Evolutionary conservation across 1,140 invertebrate genomes (phyloP), one percentile per base, ranked within the genome.

Genomic region (Lithobius niger): DNA sequence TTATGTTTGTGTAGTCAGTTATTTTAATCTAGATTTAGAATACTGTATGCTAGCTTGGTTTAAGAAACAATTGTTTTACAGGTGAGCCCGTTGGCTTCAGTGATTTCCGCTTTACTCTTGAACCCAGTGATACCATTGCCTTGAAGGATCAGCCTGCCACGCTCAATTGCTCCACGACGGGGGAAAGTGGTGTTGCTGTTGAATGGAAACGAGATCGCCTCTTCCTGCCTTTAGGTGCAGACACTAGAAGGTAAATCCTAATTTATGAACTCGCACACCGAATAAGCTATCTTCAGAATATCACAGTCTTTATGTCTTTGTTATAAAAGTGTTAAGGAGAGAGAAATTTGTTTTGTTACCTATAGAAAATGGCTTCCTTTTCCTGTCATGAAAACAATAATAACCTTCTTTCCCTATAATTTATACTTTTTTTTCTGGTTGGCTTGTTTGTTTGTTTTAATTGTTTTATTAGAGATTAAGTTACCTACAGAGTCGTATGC

Each of bases 181-280:
- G 60, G 36, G 64, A 59, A 54, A 44, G 59, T 1, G 48, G 42
- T 13, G 57, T 62, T 27, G 53, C 42, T n/a, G 70, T 71, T 49
- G 56, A 62, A 4, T 74, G 73, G 73, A 68, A 67, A 45, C 67
- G 66, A 56, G 70, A 74, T 61, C 65, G 66, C 2, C 50, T 64
- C 15, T 40, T 56, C 31, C 27, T 67, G 13, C 57, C 59, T 31
- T 60, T 67, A 21, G 44, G 26, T 13, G 10, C 49, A 6, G 49
- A 69, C 40, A 51, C 47, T 13, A 56, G 69, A 57, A 65, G 65
- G 67, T 67, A 58, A 31, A n/a, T 10, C 10, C 31, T 36, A 10
- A 10, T 36, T n/a, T 36, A 10, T 10, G 10, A 36, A 10, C 10
- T 36, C 31, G 10, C n/a, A 10, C n/a, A 10, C 10, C 10, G 10